These are phyloP conservation scores for Ciconia stormi DNA, from an alignment of 2,113 vertebrate genomes.

Conservation along the genomic window DNA sequence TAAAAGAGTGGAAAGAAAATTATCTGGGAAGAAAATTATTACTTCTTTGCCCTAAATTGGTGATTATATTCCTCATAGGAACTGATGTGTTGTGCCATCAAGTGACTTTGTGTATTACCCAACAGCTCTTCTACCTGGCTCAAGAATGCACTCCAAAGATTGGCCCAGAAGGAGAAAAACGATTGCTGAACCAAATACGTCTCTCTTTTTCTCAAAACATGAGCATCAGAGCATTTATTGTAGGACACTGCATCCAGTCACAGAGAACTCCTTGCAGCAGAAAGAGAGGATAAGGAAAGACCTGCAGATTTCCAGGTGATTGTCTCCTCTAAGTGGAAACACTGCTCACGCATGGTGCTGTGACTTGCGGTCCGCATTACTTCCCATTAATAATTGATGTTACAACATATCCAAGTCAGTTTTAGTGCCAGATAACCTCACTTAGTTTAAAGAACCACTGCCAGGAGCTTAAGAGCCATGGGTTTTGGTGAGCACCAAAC, in stretches of 20 bases:
- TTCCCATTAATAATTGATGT: background rate
- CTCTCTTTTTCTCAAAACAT: background rate
- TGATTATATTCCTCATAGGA: background rate
- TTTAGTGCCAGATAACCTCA: background rate
- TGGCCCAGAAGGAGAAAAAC: background rate
- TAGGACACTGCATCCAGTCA: background rate
- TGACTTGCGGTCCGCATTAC: background rate
- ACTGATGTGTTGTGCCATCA: rapidly evolving
- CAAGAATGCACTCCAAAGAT: background rate
- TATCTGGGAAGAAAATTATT: background rate
- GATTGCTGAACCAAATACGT: rapidly evolving
- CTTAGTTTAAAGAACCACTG: background rate
- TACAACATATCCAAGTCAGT: background rate
- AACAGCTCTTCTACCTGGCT: background rate
- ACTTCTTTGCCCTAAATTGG: background rate
- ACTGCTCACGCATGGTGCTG: rapidly evolving
- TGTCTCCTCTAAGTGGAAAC: background rate
- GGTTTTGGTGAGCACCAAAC: background rate
- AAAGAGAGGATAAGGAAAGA: background rate
- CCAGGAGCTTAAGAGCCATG: background rate
- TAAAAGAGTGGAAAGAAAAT: background rate
- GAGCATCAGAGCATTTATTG: background rate
- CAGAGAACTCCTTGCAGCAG: background rate
- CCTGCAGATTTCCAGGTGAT: background rate
- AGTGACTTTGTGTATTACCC: background rate